These are phyloP conservation scores for Yponomeuta evonymella DNA, from an alignment of 2,888 invertebrate species.

Conservation along the genomic window DNA sequence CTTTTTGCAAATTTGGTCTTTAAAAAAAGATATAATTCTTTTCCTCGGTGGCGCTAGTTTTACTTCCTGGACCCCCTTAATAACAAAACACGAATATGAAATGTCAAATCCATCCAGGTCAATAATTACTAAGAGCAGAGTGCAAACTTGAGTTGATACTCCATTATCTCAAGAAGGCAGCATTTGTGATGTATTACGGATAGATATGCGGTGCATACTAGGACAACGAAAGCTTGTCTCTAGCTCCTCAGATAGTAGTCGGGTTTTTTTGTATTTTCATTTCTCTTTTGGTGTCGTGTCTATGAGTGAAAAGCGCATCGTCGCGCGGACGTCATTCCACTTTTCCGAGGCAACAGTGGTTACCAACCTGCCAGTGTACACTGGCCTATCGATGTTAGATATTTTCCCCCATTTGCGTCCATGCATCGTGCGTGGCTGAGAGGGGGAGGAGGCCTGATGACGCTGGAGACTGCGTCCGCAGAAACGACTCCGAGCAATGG, in stretches of 20 bases:
- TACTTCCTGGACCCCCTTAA: too few relatives aligned
- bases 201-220: constrained; percentile 23
- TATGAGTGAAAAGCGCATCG: constrained; percentile 69
- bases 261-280: constrained; percentile 42
- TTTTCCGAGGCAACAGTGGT: constrained; percentile 68
- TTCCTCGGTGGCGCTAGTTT: too few relatives aligned
- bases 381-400: constrained; percentile 38
- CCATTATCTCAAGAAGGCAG: neutral
- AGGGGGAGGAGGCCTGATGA: constrained; percentile 41
- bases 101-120: neutral
- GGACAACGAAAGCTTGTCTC: constrained; percentile 15
- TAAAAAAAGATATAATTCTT: too few relatives aligned
- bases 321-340: constrained; percentile 71
- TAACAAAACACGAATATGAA: neutral
- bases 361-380: constrained; percentile 44
- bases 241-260: constrained; percentile 5
- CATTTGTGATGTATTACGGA: neutral
- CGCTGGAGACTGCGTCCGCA: constrained; percentile 48
- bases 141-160: neutral
- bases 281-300: constrained; percentile 62
- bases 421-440: constrained; percentile 27
- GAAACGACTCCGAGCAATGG: constrained; percentile 42
- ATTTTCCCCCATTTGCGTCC: constrained; percentile 27
- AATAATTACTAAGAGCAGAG: neutral
- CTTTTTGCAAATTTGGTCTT: too few relatives aligned